phyloP scores from a whole-genome alignment of 2,888 invertebrate genomes.

The Pyralis farinalis region DNA sequence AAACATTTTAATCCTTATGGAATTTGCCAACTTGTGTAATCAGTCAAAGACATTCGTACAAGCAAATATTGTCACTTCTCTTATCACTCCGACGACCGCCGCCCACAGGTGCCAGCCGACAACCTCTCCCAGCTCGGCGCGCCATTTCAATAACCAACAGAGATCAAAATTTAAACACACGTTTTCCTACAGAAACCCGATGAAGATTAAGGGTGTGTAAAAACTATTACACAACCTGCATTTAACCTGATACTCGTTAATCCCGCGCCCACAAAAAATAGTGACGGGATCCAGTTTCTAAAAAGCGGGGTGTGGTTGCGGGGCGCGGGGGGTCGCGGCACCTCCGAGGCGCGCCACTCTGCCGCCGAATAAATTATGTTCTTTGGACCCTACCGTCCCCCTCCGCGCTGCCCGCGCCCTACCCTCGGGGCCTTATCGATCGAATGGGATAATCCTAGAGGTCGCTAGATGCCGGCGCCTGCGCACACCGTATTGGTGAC shows the following conservation, averaged over 20 bases:
- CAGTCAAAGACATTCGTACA: conserved; percentile 25
- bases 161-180: conserved; percentile 16
- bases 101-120: conserved; percentile 26
- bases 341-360: conserved; percentile 72
- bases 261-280: conserved; percentile 58
- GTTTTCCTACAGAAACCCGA: conserved; percentile 24
- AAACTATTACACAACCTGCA: conserved; percentile 72
- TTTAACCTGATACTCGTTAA: conserved; percentile 71
- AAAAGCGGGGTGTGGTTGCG: conserved; percentile 35
- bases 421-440: conserved; percentile 62
- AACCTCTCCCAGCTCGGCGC: not conserved
- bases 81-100: conserved; percentile 29
- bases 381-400: conserved; percentile 46
- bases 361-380: conserved; percentile 78
- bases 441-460: conserved; percentile 69
- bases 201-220: conserved; percentile 68
- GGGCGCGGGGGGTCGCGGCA: conserved; percentile 47
- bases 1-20: not conserved
- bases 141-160: conserved; percentile 19
- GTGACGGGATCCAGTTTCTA: conserved; percentile 55
- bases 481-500: conserved; percentile 49
- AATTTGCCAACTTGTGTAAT: conserved; percentile 22
- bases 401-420: conserved; percentile 29
- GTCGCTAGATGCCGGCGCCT: conserved; percentile 58
- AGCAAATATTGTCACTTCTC: conserved; percentile 37